phyloP scores from a whole-genome alignment of 2,888 invertebrate genomes.

The Drosophila yooni region DNA sequence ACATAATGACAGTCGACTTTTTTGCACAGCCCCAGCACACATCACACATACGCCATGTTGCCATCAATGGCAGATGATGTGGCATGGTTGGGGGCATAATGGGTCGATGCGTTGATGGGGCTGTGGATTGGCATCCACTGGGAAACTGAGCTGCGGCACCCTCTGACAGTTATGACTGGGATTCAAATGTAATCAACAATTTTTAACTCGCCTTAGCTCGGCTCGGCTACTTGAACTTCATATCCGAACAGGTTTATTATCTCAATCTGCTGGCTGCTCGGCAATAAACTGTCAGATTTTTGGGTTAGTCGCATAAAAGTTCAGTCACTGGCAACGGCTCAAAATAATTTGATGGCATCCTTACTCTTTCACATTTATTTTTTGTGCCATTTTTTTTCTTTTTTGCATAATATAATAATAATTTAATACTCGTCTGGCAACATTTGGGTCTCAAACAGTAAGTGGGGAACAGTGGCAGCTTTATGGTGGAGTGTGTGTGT shows the following conservation, averaged over 20 bases:
- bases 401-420: slow-evolving; percentile 64
- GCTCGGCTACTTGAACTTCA: slow-evolving; percentile 32
- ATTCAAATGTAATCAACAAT: slow-evolving; percentile 78
- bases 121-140: slow-evolving; percentile 1
- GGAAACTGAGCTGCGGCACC: slow-evolving; percentile 46
- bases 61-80: slow-evolving; percentile 35
- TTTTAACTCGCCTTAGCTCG: slow-evolving; percentile 54
- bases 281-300: slow-evolving; percentile 59
- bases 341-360: slow-evolving; percentile 42
- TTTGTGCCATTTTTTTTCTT: not conserved
- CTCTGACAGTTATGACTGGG: slow-evolving; percentile 78
- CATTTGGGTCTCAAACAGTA: slow-evolving; percentile 23
- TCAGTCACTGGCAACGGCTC: slow-evolving; percentile 40
- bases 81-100: slow-evolving; percentile 4
- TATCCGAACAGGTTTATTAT: slow-evolving; percentile 52
- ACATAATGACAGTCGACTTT: slow-evolving; percentile 76
- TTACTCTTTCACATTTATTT: slow-evolving; percentile 13
- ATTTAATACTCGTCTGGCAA: slow-evolving; percentile 50
- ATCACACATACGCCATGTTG: slow-evolving; percentile 51
- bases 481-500: slow-evolving; percentile 19
- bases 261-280: slow-evolving; percentile 36
- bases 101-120: not conserved
- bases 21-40: slow-evolving; percentile 33
- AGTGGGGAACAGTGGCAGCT: slow-evolving; percentile 60
- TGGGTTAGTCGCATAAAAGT: slow-evolving; percentile 62